Conservation (phyloP, 2,888 invertebrate genomes). For the Aleiodes leptofemur region DNA sequence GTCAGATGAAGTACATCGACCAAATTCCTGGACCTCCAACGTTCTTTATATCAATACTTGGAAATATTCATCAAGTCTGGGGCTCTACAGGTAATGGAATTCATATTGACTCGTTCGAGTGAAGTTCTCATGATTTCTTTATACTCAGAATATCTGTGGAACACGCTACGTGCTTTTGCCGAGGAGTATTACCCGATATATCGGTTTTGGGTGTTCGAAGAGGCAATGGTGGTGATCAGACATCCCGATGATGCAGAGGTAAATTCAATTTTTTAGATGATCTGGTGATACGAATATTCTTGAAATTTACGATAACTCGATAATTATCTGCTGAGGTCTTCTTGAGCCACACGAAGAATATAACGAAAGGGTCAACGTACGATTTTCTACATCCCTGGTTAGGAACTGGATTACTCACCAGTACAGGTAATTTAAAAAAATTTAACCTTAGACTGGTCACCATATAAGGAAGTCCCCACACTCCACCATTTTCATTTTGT, state of each 20-base stretch:
- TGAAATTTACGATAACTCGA: neutral
- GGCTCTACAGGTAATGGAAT: too few relatives aligned
- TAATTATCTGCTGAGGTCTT: constrained; percentile 61
- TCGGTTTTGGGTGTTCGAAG: constrained; percentile 52
- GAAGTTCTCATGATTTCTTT: too few relatives aligned
- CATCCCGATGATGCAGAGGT: constrained; percentile 54
- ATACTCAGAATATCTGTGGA: constrained; percentile 46
- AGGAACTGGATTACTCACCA: constrained; percentile 73
- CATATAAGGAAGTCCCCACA: too few relatives aligned
- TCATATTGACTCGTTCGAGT: too few relatives aligned
- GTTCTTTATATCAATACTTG: too few relatives aligned
- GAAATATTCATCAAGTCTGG: too few relatives aligned
- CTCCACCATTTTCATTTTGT: too few relatives aligned
- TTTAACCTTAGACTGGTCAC: neutral
- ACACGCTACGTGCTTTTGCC: constrained; percentile 24
- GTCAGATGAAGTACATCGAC: constrained; percentile 59
- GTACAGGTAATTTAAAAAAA: constrained; percentile 71
- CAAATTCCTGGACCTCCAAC: constrained; percentile 69
- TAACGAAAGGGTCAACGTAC: constrained; percentile 72
- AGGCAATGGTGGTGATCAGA: neutral
- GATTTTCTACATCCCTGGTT: constrained; percentile 74
- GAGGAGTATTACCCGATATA: constrained; percentile 54
- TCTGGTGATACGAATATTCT: neutral
- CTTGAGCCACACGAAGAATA: constrained; percentile 66
- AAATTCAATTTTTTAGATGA: neutral